phyloP scores from a whole-genome alignment of 2,888 invertebrate genomes.

The Xestia sexstrigata region DNA sequence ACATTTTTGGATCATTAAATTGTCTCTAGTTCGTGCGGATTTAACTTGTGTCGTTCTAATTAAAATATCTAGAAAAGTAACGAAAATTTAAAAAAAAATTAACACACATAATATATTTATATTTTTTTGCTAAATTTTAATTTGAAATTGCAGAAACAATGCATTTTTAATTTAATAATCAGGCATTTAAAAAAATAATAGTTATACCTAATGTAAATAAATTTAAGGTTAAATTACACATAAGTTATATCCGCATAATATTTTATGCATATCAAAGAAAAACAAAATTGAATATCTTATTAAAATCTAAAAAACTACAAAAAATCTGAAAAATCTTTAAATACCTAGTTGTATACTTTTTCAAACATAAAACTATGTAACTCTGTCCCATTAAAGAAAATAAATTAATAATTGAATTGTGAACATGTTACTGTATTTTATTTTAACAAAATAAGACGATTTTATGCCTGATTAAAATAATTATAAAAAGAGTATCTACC shows the following conservation, averaged over 20 bases:
- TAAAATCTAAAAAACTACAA: constrained; percentile 35
- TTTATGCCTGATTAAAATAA: too few species aligned
- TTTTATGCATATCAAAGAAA: constrained; percentile 62
- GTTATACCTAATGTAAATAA: constrained; percentile 11
- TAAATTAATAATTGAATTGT: constrained; percentile 60
- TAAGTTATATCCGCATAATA: constrained; percentile 36
- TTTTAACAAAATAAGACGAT: constrained; percentile 6
- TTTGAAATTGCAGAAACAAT: not conserved
- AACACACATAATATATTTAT: not conserved
- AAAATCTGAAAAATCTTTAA: constrained; percentile 46
- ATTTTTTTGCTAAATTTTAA: not conserved
- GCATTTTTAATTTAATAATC: not conserved
- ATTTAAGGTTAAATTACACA: not conserved
- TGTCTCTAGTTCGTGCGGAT: constrained; percentile 40
- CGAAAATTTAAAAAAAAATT: not conserved
- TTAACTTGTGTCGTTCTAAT: constrained; percentile 26
- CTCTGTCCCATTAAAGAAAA: constrained; percentile 65
- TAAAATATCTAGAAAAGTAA: not conserved
- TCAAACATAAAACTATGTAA: constrained; percentile 59
- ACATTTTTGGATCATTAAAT: constrained; percentile 57
- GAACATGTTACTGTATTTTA: constrained; percentile 40
- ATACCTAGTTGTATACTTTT: constrained; percentile 60
- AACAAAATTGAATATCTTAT: constrained; percentile 62
- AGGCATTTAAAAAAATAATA: not conserved
- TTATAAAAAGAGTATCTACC: too few species aligned